Evolutionary conservation across 1,140 invertebrate species (phyloP), one percentile per base, ranked within the genome.

Genomic region (Caenorhabditis tropicalis): DNA sequence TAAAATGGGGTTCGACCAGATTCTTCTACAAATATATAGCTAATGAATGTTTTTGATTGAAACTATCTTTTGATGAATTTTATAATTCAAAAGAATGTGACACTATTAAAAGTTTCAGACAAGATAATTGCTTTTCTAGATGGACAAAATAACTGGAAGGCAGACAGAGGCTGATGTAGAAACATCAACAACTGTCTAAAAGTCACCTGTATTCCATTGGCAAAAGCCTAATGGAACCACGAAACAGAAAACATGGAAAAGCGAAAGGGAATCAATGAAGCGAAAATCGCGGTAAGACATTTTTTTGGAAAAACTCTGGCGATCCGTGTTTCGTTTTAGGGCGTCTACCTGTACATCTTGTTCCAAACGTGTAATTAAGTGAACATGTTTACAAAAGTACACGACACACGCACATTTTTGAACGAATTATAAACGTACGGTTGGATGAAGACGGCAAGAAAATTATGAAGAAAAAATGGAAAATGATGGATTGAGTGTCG

Each of bases 361-460:
- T 74, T 74, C 65, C 36, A 74, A 74, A 74, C 65, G 65, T 74
- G 36, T 43, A 74, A 74, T 74, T 74, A 74, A 6, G 65, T 74
- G n/a, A 24, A 74, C 43, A 74, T 74, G 65, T 74, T 74, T 74
- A 74, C 36, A 74, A 74, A 74, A 74, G 21, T 74, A 74, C 65
- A 74, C 33, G 65, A 43, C 9, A 31, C 16, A 36, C 31, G 6
- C n/a, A n/a, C n/a, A 36, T 74, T 74, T 74, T 24, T 19, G 29
- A 74, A 74, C 65, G 65, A 74, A 74, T 74, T 74, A 74, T 43
- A 43, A 10, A n/a, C 19, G 36, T 43, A 74, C 65, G 65, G 65
- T 74, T 43, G 65, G 65, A n/a, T 74, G 65, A 24, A 24, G 33
- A 74, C 29, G 65, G 36, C 65, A 74, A 43, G 36, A 74, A 74